phyloP scores from a whole-genome alignment of 2,797 vertebrate genomes.

The Anas capensis region DNA sequence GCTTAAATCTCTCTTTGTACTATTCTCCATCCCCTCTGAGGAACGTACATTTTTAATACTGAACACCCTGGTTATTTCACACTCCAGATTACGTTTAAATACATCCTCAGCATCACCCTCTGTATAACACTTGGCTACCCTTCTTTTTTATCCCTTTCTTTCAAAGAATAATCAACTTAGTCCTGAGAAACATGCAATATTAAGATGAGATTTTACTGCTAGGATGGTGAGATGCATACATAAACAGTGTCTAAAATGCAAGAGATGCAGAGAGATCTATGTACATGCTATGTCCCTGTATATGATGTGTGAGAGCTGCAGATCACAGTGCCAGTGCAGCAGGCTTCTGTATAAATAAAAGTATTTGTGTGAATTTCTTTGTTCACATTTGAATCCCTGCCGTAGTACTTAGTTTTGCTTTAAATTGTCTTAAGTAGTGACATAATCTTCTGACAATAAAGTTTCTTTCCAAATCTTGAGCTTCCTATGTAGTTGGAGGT shows the following conservation, averaged over 20 bases:
- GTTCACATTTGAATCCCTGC: not conserved
- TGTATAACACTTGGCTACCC: not conserved
- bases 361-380: not conserved
- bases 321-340: not conserved
- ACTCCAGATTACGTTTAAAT: not conserved
- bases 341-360: not conserved
- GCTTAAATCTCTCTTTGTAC: constrained; percentile 46
- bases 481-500: constrained; percentile 12
- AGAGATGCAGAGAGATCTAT: not conserved
- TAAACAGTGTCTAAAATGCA: not conserved
- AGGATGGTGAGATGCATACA: not conserved
- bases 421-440: constrained; percentile 2
- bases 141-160: not conserved
- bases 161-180: not conserved
- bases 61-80: constrained; percentile 27
- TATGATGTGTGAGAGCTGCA: not conserved
- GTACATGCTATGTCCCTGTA: not conserved
- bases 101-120: not conserved
- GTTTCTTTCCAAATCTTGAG: constrained; percentile 17
- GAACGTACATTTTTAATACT: constrained; percentile 12
- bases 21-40: not conserved
- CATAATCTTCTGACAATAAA: not conserved
- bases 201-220: not conserved
- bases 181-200: not conserved
- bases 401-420: not conserved